These are phyloP conservation scores for Girardinichthys multiradiatus DNA, from an alignment of 2,113 vertebrate species.

Conservation along the genomic window DNA sequence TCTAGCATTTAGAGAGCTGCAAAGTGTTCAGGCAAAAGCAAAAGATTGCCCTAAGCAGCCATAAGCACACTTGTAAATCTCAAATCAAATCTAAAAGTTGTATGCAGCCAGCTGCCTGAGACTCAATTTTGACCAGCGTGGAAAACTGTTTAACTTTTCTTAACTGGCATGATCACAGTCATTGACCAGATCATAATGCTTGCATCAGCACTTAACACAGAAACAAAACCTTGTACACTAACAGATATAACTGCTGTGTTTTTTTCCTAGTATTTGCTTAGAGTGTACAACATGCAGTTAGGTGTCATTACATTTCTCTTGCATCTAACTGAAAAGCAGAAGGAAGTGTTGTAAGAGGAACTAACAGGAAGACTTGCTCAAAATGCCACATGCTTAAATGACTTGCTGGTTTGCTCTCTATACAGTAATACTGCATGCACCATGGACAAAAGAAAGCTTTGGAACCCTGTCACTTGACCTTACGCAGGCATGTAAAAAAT, in stretches of 20 bases:
- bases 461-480: not conserved
- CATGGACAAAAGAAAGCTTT: not conserved
- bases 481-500: too few relatives aligned
- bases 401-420: not conserved
- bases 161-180: too few relatives aligned
- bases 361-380: not conserved
- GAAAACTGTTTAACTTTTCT: too few relatives aligned
- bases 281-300: not conserved
- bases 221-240: not conserved
- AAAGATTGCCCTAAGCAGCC: conserved; percentile 4
- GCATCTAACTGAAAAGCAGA: not conserved
- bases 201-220: too few relatives aligned
- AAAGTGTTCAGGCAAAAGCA: not conserved
- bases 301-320: not conserved
- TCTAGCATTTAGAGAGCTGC: not conserved
- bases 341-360: not conserved
- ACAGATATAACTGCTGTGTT: not conserved
- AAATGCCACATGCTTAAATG: not conserved
- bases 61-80: not conserved
- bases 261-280: not conserved
- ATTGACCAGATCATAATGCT: too few relatives aligned
- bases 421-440: not conserved
- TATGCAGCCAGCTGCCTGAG: not conserved
- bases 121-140: too few relatives aligned
- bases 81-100: not conserved